Evolutionary conservation across 2,797 vertebrate genomes (phyloP).

Genomic region (Mormyrops attenuatus): DNA sequence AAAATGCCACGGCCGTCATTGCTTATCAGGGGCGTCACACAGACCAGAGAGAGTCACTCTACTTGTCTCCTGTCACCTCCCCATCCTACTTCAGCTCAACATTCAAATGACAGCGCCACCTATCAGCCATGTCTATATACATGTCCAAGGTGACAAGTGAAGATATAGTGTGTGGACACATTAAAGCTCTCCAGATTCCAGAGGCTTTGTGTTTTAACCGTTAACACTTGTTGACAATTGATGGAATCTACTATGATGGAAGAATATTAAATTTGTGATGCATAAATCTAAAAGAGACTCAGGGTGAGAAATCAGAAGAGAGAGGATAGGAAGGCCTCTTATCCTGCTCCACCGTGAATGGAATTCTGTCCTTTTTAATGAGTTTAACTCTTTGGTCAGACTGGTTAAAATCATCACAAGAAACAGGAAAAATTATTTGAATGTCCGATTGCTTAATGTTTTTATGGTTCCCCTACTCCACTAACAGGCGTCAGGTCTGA

Average conservation of each 20-base stretch:
- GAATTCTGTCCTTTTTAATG: neutral
- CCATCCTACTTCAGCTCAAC: neutral
- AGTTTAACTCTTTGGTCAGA: neutral
- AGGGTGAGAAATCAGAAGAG: neutral
- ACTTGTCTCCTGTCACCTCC: conserved; percentile 8
- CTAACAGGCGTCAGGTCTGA: neutral
- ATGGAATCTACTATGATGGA: neutral
- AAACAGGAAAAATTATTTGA: neutral
- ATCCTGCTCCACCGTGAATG: neutral
- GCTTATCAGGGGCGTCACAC: conserved; percentile 19
- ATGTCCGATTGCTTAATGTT: neutral
- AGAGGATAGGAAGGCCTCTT: neutral
- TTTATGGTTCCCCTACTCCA: neutral
- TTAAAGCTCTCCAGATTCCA: neutral
- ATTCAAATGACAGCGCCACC: neutral
- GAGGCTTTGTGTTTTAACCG: neutral
- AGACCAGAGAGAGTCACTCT: conserved; percentile 17
- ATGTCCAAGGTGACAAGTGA: conserved; percentile 7
- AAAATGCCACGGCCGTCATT: conserved; percentile 21
- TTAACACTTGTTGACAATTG: neutral
- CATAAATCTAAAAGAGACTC: neutral
- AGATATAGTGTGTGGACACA: neutral
- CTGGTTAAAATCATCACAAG: neutral
- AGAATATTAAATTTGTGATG: neutral
- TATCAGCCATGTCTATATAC: neutral